Conservation (phyloP, 1,140 invertebrate species). For the Phocides pigmalion region DNA sequence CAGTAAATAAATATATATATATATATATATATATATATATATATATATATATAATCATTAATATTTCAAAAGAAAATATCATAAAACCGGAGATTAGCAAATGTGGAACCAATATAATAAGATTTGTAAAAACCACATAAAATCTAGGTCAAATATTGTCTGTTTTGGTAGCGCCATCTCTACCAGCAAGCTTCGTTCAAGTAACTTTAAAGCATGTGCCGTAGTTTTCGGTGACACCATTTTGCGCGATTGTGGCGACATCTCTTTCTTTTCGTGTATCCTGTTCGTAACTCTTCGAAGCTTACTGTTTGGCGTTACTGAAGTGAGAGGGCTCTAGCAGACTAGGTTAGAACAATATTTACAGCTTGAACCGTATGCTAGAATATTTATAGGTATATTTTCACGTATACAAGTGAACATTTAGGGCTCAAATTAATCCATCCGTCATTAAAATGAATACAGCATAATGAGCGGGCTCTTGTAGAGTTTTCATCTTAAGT, state of each 20-base stretch:
- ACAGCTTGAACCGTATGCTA: neutral
- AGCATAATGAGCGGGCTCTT: neutral
- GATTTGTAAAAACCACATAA: no score
- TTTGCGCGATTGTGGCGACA: constrained; percentile 8
- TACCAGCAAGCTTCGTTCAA: neutral
- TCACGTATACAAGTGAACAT: neutral
- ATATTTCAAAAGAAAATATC: no score
- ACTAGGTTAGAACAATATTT: neutral
- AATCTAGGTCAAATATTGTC: neutral
- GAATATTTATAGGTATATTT: neutral
- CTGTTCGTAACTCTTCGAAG: neutral
- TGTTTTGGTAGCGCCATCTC: neutral
- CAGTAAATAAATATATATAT: no score
- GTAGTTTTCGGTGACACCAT: neutral
- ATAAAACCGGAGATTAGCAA: no score
- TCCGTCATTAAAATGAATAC: neutral
- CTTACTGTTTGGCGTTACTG: neutral
- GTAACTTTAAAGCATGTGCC: neutral
- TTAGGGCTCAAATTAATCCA: neutral
- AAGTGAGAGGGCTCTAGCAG: neutral
- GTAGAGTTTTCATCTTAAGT: neutral
- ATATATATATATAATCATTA: no score
- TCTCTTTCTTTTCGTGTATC: neutral
- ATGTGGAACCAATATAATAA: no score
- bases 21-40: no score